Percentiles rank a stretch among this genome's conserved stretches.
Evolutionary conservation across 2,888 invertebrate species (phyloP).

Genomic region (Chloromyia formosa): DNA sequence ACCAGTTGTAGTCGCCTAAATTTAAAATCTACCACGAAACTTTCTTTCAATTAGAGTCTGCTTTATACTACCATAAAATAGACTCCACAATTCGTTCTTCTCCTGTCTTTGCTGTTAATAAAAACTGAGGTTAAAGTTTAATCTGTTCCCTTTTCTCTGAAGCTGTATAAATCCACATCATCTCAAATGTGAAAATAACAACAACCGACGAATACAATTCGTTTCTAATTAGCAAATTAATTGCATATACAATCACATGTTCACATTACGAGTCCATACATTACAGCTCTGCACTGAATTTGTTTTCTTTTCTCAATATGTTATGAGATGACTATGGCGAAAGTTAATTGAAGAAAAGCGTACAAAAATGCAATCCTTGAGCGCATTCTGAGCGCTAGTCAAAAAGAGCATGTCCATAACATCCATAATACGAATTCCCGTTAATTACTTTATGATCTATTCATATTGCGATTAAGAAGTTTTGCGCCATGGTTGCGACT

Average conservation of each 20-base stretch:
- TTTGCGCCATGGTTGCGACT: too few species aligned
- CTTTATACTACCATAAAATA: too few species aligned
- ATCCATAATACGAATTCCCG: not conserved
- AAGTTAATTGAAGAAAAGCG: conserved; percentile 1
- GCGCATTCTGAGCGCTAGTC: not conserved
- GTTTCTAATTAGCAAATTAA: conserved; percentile 3
- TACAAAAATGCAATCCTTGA: not conserved
- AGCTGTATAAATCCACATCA: not conserved
- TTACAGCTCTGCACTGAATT: too few species aligned
- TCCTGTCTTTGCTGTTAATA: not conserved
- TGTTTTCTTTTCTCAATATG: too few species aligned
- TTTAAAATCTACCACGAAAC: too few species aligned
- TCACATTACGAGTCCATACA: not conserved
- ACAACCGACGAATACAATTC: not conserved
- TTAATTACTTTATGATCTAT: conserved; percentile 18
- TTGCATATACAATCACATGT: not conserved
- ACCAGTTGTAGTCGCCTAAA: too few species aligned
- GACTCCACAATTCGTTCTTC: too few species aligned
- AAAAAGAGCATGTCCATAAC: too few species aligned
- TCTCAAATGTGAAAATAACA: too few species aligned
- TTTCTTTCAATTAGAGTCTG: too few species aligned
- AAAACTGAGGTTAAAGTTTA: not conserved
- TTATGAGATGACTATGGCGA: not conserved
- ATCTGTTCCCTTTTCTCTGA: not conserved
- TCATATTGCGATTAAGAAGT: not conserved